Evolutionary conservation across 2,888 invertebrate genomes (phyloP), one percentile per base, ranked within the genome.

Genomic region (Fragum sueziense): DNA sequence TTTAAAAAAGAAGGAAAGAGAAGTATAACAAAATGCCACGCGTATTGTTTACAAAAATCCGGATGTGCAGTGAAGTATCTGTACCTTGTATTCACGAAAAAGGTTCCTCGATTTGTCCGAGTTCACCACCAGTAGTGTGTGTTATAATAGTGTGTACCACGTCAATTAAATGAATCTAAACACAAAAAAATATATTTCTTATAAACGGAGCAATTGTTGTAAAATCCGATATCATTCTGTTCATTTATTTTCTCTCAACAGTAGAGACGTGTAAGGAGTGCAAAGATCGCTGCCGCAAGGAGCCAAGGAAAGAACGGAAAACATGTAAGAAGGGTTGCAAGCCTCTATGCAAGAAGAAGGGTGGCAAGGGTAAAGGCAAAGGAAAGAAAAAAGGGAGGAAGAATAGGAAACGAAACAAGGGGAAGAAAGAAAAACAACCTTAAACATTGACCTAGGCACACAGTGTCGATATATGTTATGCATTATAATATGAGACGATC

Each of bases 181-280:
- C n/a, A n/a, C n/a, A n/a, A n/a, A n/a, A n/a, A n/a, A n/a, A n/a
- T n/a, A n/a, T n/a, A n/a, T n/a, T n/a, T n/a, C n/a, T n/a, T n/a
- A 7, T 54, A 17, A 17, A 14, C 7, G 14, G 22, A n/a, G 17
- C n/a, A n/a, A 54, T 7, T n/a, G 14, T 11, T 14, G 14, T 11
- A 22, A 7, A 7, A 14, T 7, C 22, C 7, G 14, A 17, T 54
- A 14, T 17, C 14, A 54, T 54, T 22, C 11, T 54, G 22, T 54
- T 7, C 7, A 52, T 27, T 22, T 22, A n/a, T 29, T 25, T 62
- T 17, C n/a, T 62, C 33, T 9, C 65, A n/a, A n/a, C n/a, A n/a
- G n/a, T n/a, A 65, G 65, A 65, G 22, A 37, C 65, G 1, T 65
- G 65, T 41, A 65, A 37, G 22, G 65, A 65, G 6, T 65, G 65